Evolutionary conservation across 2,888 invertebrate species (phyloP).

Genomic region (Abrostola triplasia): DNA sequence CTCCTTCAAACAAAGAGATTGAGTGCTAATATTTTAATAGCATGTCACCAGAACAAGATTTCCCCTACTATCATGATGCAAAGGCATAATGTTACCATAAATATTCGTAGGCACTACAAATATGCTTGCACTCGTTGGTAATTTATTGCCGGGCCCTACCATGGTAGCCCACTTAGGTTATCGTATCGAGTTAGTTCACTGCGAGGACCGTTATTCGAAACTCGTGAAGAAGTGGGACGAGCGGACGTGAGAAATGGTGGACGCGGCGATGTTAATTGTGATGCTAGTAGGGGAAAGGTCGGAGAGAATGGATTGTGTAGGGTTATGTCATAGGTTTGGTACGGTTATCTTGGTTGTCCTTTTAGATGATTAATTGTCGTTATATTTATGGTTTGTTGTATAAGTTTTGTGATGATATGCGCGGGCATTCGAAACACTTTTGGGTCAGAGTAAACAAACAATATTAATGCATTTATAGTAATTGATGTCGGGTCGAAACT

Average conservation of each 20-base stretch:
- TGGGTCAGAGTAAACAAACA: no score
- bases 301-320: neutral
- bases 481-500: no score
- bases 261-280: slow-evolving; percentile 25
- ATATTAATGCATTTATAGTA: no score
- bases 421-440: no score
- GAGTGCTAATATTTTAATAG: neutral
- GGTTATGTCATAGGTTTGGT: neutral
- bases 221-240: slow-evolving; percentile 58
- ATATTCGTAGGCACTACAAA: slow-evolving; percentile 22
- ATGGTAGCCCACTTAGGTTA: slow-evolving; percentile 61
- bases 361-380: neutral
- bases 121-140: slow-evolving; percentile 33
- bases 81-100: slow-evolving; percentile 14
- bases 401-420: no score
- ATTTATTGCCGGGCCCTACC: slow-evolving; percentile 41
- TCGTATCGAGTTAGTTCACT: slow-evolving; percentile 57
- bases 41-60: neutral
- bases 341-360: neutral
- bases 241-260: slow-evolving; percentile 46
- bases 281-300: neutral
- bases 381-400: no score
- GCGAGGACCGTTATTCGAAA: slow-evolving; percentile 62
- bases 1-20: no score
- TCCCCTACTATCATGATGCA: neutral